Evolutionary conservation across 2,113 vertebrate genomes (phyloP), one percentile per base, ranked within the genome.

Genomic region (Platycercus adscitus): DNA sequence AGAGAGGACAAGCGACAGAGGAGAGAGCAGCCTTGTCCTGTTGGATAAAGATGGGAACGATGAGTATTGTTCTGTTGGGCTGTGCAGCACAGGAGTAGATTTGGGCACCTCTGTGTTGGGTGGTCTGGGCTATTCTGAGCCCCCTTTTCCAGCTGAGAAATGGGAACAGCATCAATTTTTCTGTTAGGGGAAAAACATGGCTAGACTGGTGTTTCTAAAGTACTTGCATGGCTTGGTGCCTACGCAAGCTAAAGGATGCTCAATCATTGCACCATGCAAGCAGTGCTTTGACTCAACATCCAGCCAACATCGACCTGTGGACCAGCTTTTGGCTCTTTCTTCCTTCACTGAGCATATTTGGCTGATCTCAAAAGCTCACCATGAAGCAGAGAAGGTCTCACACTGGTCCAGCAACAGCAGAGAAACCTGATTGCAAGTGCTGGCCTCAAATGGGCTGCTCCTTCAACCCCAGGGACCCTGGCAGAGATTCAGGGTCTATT

Each of bases 191-290:
- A 16, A 61, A 73, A 61, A 70, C 28, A 17, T 20, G 31, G 16
- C 37, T 24, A 25, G 11, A 25, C 9, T 56, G 33, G 18, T 39
- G 28, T 64, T 82, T 71, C 26, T 13, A 12, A 87, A n/a, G 23
- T 9, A 33, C 19, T 63, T 1, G 1, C 6, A 7, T 0, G 1
- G 20, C 35, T 44, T 28, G 6, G 56, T 65, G 44, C 16, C 64
- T 58, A 49, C 47, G 10, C 10, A 3, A 10, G n/a, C 68, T 55
- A 16, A 61, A 86, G 60, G 28, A 28, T 13, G 26, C 41, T 86
- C 60, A 17, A 13, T 24, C 35, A 18, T 41, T 10, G 4, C 16
- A 28, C 29, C n/a, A 7, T 2, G 10, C 11, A 39, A 89, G 44
- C 37, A 20, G 6, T 2, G 2, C 39, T 78, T 66, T 65, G 50